Evolutionary conservation across 2,888 invertebrate species (phyloP), one percentile per base, ranked within the genome.

Genomic region (Geophilus truncorum): DNA sequence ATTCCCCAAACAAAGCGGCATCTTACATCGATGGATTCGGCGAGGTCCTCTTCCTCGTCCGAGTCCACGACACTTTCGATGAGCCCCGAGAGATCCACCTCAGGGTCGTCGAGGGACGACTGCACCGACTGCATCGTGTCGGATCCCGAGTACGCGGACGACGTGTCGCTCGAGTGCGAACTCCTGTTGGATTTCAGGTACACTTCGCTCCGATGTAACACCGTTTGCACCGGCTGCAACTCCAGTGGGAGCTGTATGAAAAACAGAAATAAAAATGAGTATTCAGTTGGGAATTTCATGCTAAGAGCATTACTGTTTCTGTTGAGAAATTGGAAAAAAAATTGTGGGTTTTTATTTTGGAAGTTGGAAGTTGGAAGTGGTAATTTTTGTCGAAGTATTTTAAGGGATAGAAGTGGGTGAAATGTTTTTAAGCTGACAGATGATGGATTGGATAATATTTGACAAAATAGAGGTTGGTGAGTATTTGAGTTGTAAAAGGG

Each of bases 61-160:
- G 96, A 96, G 88, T 97, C 97, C 7, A 97, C 97, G 84, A 95
- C 93, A 83, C 96, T 96, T 89, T 98, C 98, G 0, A 95, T 93
- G 82, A 98, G 92, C 77, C 97, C 98, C 70, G 95, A 94, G 82
- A 97, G 91, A 88, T 97, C 97, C 80, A 95, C 93, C 88, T 96
- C 96, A 83, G 92, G 92, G 28, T 90, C 90, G 79, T 87, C 86
- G 81, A 87, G 82, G 45, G 82, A 83, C 5, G 86, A 86, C 87
- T 96, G 96, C 81, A 93, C 93, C 81, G 94, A 95, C 84, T 95
- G 95, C 95, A 96, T 96, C 83, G 96, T 95, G 90, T 97, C 97
- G 84, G 96, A 96, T 83, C 97, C 97, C 86, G 96, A 96, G 88
- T 97, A 97, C 81, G 97, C 97, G 84, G 96, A 96, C 87, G 96